Evolutionary conservation across 2,888 invertebrate species (phyloP), one percentile per base, ranked within the genome.

Genomic region (Pelosia muscerda): DNA sequence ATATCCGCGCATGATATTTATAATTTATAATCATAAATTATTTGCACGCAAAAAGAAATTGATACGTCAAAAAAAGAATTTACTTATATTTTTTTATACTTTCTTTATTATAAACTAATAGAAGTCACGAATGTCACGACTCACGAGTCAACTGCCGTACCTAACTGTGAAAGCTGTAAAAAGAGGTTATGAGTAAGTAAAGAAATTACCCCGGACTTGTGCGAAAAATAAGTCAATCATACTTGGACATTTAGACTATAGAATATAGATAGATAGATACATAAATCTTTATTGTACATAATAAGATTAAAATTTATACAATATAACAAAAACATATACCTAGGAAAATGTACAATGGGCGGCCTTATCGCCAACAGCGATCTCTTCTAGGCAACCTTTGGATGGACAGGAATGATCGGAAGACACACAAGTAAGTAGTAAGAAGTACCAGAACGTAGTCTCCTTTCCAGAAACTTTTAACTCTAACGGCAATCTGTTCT

Each of bases 131-230:
- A 26, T 22, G 23, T 58, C 57, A 65, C 63, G 56, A 22, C 4
- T 3, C 28, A 28, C 42, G 19, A 42, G 58, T 25, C 58, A 49
- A 65, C 31, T 59, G 26, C 28, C 23, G 53, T 65, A 31, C 23
- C 31, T 25, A 31, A 31, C 31, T 25, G 9, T 31, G 31, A 53
- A 53, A 53, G 11, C 23, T 23, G 53, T 26, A 25, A 59, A 65
- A 58, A 25, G 49, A 58, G 25, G 53, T 58, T 28, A 8, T 19
- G 28, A 22, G 15, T 57, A 42, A 42, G 19, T 42, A 42, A 42
- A 42, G 2, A 42, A 42, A 42, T 4, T 42, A 19, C 42, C 19
- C 1, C 19, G 5, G 6, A 38, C 38, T 38, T 42, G 42, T 19
- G 5, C 10, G 19, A 57, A 8, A 25, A 15, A 42, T 42, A 42